These are phyloP conservation scores for Leptinotarsa tumamoca DNA, from an alignment of 2,888 invertebrate species.

Conservation along the genomic window DNA sequence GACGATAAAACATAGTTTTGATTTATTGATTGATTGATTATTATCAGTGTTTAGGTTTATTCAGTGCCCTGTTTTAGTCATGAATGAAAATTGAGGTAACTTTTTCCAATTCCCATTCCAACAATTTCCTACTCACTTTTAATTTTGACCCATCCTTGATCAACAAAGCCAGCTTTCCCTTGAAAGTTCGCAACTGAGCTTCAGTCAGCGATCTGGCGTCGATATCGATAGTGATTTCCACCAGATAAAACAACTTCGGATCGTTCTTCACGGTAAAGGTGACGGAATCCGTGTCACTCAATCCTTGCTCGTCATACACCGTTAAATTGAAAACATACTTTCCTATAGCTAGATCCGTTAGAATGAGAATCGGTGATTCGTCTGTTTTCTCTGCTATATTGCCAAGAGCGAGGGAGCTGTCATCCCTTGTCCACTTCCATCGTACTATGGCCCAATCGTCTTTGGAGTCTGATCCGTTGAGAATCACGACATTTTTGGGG, in stretches of 20 bases:
- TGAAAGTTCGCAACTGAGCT: conserved; percentile 80
- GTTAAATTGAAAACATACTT: conserved; percentile 89
- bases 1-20: too few relatives aligned
- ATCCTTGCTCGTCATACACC: conserved; percentile 92
- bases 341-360: conserved; percentile 87
- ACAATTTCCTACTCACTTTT: conserved; percentile 55
- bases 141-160: conserved; percentile 80
- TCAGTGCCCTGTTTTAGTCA: not conserved
- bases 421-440: conserved; percentile 86
- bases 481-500: conserved; percentile 79
- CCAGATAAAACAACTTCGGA: conserved; percentile 78
- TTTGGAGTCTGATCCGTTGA: conserved; percentile 87
- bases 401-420: conserved; percentile 85
- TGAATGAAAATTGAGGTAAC: too few relatives aligned
- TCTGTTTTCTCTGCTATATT: conserved; percentile 80
- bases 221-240: conserved; percentile 85
- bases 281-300: conserved; percentile 84
- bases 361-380: conserved; percentile 80
- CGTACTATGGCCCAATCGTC: conserved; percentile 89
- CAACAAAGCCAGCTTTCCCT: conserved; percentile 84
- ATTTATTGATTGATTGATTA: too few relatives aligned
- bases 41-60: too few relatives aligned
- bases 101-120: too few relatives aligned
- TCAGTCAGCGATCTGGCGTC: conserved; percentile 77
- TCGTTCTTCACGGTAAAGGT: conserved; percentile 86